phyloP scores from a whole-genome alignment of 1,140 invertebrate genomes.

The Thaumatotibia leucotreta region DNA sequence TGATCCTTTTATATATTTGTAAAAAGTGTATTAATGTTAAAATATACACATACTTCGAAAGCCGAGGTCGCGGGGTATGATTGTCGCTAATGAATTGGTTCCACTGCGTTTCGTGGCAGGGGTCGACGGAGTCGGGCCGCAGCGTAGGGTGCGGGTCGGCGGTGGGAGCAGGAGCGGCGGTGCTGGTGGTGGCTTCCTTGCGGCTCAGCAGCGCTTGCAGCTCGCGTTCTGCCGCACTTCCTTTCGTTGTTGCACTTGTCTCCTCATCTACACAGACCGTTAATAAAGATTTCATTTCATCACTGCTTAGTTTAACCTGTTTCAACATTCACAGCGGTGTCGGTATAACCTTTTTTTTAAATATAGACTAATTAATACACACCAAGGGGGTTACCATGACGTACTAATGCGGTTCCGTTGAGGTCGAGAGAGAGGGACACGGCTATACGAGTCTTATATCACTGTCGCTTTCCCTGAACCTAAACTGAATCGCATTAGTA shows the following conservation, averaged over 20 bases:
- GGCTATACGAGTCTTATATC: too few relatives aligned
- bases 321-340: too few relatives aligned
- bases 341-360: too few relatives aligned
- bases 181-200: conserved; percentile 30
- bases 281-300: too few relatives aligned
- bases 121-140: conserved; percentile 31
- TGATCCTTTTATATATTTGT: conserved; percentile 41
- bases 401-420: too few relatives aligned
- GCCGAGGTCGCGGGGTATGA: background rate
- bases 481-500: too few relatives aligned
- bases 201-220: conserved; percentile 37
- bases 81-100: conserved; percentile 34
- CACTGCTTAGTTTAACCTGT: too few relatives aligned
- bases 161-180: background rate
- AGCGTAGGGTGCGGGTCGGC: conserved; percentile 18
- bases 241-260: background rate
- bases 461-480: too few relatives aligned
- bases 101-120: conserved; percentile 38
- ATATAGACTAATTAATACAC: too few relatives aligned
- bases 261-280: background rate
- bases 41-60: conserved; percentile 30
- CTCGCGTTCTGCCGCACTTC: conserved; percentile 43
- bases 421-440: too few relatives aligned
- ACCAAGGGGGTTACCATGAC: too few relatives aligned
- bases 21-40: conserved; percentile 56